Percentiles rank a stretch among this genome's conserved stretches.
These are phyloP conservation scores for Acanthurus lineatus DNA, from an alignment of 2,797 vertebrate genomes.

Conservation along the genomic window DNA sequence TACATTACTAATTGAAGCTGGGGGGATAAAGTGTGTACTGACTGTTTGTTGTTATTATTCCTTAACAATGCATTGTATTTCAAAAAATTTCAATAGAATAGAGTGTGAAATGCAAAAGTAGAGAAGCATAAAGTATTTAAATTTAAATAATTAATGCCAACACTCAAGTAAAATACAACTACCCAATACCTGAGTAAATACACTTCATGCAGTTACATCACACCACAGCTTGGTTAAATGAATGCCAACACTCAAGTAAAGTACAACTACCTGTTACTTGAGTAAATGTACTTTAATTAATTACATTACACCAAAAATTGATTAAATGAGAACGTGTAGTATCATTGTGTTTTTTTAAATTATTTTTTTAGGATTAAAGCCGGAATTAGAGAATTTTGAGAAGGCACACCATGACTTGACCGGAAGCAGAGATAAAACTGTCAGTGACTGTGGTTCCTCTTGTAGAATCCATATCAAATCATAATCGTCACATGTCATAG, in stretches of 20 bases:
- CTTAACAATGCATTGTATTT: not conserved
- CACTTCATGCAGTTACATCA: no score
- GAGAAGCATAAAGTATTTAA: no score
- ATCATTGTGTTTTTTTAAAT: not conserved
- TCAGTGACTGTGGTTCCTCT: not conserved
- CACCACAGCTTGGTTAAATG: no score
- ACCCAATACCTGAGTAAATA: no score
- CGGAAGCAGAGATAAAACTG: not conserved
- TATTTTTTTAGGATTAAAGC: not conserved
- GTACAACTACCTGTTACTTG: not conserved
- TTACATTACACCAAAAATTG: not conserved
- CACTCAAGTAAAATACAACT: not conserved
- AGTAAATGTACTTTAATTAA: not conserved
- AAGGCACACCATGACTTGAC: no score
- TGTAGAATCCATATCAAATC: constrained; percentile 3
- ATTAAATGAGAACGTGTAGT: not conserved
- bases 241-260: not conserved
- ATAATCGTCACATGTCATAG: not conserved
- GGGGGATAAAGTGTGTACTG: not conserved
- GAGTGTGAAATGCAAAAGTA: not conserved
- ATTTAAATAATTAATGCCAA: no score
- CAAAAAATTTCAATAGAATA: not conserved
- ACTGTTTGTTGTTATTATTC: constrained; percentile 5
- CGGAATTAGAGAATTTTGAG: not conserved
- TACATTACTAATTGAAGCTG: not conserved